Evolutionary conservation across 2,797 vertebrate genomes (phyloP).

Genomic region (Lates japonicus): DNA sequence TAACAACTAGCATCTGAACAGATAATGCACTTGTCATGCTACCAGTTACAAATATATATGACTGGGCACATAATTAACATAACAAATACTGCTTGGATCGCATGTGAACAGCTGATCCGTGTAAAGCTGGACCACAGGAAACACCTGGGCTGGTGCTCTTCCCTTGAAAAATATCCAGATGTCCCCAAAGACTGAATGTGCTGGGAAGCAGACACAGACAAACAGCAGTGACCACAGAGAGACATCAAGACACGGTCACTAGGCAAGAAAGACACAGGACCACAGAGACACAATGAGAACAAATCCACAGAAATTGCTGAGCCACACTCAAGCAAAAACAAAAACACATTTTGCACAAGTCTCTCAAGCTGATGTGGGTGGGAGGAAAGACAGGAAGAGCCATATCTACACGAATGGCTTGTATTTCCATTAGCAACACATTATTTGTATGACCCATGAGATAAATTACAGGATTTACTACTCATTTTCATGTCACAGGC

Average conservation of each 20-base stretch:
- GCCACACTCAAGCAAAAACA: conserved; percentile 1
- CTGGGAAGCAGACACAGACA: conserved; percentile 2
- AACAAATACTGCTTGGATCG: background rate
- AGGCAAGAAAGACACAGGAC: background rate
- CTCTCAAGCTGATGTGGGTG: background rate
- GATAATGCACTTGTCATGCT: background rate
- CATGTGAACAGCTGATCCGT: background rate
- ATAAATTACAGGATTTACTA: background rate
- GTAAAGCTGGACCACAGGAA: background rate
- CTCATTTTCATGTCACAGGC: background rate
- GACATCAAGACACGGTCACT: conserved; percentile 15
- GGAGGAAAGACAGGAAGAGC: background rate
- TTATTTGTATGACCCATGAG: background rate
- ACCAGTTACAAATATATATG: background rate
- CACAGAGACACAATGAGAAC: conserved; percentile 13
- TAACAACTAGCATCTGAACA: conserved; percentile 1
- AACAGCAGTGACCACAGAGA: background rate
- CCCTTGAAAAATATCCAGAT: conserved; percentile 12
- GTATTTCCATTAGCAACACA: background rate
- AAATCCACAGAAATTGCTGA: conserved; percentile 12
- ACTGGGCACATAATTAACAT: background rate
- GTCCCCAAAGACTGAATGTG: conserved; percentile 10
- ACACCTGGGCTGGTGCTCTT: background rate
- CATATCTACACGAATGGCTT: background rate
- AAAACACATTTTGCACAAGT: background rate